Conservation (phyloP, 2,888 invertebrate species). For the Pseudeuparius sepicola region DNA sequence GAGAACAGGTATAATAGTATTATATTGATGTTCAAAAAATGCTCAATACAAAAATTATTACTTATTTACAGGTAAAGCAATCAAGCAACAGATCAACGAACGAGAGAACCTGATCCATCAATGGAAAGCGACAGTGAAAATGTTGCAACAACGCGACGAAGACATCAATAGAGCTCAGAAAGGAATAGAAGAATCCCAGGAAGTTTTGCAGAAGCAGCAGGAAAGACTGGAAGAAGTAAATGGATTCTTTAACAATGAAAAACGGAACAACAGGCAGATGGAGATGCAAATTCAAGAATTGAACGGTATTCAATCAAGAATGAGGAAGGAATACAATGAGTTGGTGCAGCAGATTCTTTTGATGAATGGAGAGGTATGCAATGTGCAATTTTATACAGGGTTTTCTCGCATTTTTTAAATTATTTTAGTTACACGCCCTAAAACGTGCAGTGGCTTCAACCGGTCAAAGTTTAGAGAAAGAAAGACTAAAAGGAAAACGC, state of each 20-base stretch:
- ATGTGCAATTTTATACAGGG: too few species aligned
- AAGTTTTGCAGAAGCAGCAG: slow-evolving; percentile 37
- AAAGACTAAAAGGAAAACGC: slow-evolving; percentile 28
- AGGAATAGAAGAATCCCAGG: slow-evolving; percentile 24
- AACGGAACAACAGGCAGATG: slow-evolving; percentile 46
- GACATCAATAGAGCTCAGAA: slow-evolving; percentile 46
- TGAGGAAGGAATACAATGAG: slow-evolving; percentile 33
- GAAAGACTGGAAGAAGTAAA: slow-evolving; percentile 50
- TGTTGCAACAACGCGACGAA: slow-evolving; percentile 57
- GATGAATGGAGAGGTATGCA: slow-evolving; percentile 38
- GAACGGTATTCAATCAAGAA: slow-evolving; percentile 37
- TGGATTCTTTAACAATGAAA: slow-evolving; percentile 49
- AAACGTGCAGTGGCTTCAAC: slow-evolving; percentile 43
- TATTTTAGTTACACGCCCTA: slow-evolving; percentile 39
- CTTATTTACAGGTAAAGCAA: slow-evolving; percentile 31
- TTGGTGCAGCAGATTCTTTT: slow-evolving; percentile 33
- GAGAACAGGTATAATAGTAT: slow-evolving; percentile 33
- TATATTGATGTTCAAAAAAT: too few species aligned
- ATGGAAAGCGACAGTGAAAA: slow-evolving; percentile 62
- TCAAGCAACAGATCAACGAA: slow-evolving; percentile 50
- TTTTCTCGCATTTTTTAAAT: neutral
- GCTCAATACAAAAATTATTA: too few species aligned
- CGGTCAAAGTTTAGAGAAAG: slow-evolving; percentile 34
- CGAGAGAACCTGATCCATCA: slow-evolving; percentile 57
- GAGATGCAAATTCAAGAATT: slow-evolving; percentile 37